Evolutionary conservation across 2,888 invertebrate species (phyloP), one percentile per base, ranked within the genome.

Genomic region (Elegia similella): DNA sequence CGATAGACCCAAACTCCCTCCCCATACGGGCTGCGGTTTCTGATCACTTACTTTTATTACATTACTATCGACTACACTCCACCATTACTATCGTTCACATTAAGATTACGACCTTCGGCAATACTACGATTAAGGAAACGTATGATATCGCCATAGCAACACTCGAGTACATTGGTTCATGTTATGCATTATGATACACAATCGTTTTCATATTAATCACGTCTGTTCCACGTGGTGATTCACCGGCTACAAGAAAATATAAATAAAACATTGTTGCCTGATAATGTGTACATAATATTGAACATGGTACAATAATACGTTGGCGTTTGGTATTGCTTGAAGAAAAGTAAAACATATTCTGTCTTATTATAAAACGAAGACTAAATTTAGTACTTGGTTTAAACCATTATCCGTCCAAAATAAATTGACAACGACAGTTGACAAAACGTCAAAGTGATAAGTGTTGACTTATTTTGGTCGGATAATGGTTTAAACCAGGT

Each of bases 191-290:
- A 16, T 10, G 44, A 16, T 16, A 44, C 44, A 16, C 16, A 44
- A 44, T 44, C 17, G 16, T 44, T 44, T 44, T 17, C 44, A 44
- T 44, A 44, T 44, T 44, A 44, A 44, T 44, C 16, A 44, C 44
- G 44, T 44, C 44, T 44, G 44, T 44, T 17, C 10, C 44, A 17
- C 44, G 16, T 17, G 29, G n/a, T 30, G 47, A 47, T 47, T 47
- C 47, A 30, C 30, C 29, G 7, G 7, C 10, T 44, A 47, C 47
- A 30, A 47, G 30, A 30, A 47, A 47, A 29, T 30, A 30, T 30
- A 44, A 44, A 44, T 44, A 44, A 47, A 30, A 50, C 16, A 50
- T 34, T 50, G 48, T 50, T 12, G 29, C 30, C 29, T 3, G 10
- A 13, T 47, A 17, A 16, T 32, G 30, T 32, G 48, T 50, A 32